A percentile compares a stretch with the other conserved stretches of the same genome.
These are phyloP conservation scores for Platyrinchus mystaceus DNA, from an alignment of 2,797 vertebrate species.

Conservation along the genomic window DNA sequence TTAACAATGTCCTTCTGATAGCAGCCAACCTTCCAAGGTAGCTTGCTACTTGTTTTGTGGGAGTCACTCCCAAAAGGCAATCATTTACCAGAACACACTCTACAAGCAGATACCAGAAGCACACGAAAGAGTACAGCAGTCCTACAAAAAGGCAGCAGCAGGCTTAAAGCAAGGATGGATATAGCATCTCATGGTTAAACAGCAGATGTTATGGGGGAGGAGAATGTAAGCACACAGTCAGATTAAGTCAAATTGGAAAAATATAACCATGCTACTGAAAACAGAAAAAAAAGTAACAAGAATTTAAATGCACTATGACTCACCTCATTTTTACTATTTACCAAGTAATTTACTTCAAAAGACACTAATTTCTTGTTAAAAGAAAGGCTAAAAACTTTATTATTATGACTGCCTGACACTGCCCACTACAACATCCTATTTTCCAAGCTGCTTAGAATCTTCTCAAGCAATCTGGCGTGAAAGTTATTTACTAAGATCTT, in stretches of 20 bases:
- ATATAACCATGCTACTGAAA: not conserved
- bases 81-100: not conserved
- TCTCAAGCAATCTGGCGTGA: not conserved
- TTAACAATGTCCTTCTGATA: not conserved
- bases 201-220: slow-evolving; percentile 49
- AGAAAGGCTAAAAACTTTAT: not conserved
- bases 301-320: not conserved
- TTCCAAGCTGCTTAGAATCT: not conserved
- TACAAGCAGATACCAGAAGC: not conserved
- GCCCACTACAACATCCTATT: not conserved
- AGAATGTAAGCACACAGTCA: slow-evolving; percentile 17
- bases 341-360: not conserved
- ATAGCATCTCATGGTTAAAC: slow-evolving; percentile 4
- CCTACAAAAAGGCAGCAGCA: slow-evolving; percentile 18
- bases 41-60: not conserved
- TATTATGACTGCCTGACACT: not conserved
- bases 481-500: not conserved
- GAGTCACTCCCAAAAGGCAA: not conserved
- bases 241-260: slow-evolving; percentile 30
- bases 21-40: not conserved
- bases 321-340: not conserved
- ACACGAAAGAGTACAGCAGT: not conserved
- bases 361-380: not conserved
- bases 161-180: not conserved
- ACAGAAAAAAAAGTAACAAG: not conserved